These are phyloP conservation scores for Motacilla alba DNA, from an alignment of 2,113 vertebrate genomes.

Conservation along the genomic window DNA sequence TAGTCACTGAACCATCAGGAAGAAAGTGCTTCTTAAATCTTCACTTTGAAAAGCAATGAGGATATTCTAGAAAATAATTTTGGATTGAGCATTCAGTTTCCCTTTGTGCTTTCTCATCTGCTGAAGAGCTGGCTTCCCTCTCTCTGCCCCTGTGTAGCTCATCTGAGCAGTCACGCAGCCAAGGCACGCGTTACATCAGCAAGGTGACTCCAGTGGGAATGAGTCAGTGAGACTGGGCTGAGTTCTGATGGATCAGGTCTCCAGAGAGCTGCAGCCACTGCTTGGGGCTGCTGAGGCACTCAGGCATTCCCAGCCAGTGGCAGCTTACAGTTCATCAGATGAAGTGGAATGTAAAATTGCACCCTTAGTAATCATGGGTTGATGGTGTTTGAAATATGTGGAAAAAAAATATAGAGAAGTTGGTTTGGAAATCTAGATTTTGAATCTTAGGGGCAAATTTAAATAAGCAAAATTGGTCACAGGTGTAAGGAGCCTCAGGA, in stretches of 20 bases:
- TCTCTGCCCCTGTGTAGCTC: neutral
- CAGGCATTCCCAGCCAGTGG: neutral
- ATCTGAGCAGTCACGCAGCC: neutral
- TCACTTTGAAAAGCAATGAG: neutral
- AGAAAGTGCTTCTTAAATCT: neutral
- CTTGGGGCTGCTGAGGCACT: neutral
- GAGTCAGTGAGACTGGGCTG: neutral
- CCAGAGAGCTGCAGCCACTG: neutral
- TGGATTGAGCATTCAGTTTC: neutral
- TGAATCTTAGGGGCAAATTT: neutral
- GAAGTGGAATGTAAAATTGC: neutral
- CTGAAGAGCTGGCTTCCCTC: neutral
- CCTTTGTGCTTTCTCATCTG: neutral
- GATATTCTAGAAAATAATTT: constrained; percentile 1
- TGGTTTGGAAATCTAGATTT: neutral
- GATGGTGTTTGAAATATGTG: neutral
- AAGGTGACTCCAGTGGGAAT: neutral
- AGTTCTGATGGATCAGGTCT: neutral
- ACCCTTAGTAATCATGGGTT: neutral
- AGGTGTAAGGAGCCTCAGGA: neutral
- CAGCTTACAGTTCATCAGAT: neutral
- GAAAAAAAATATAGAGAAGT: neutral
- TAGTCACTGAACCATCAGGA: neutral
- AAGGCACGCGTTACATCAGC: neutral
- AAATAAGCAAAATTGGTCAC: neutral